These are phyloP conservation scores for Eilema caniola DNA, from an alignment of 2,888 invertebrate species.

Conservation along the genomic window DNA sequence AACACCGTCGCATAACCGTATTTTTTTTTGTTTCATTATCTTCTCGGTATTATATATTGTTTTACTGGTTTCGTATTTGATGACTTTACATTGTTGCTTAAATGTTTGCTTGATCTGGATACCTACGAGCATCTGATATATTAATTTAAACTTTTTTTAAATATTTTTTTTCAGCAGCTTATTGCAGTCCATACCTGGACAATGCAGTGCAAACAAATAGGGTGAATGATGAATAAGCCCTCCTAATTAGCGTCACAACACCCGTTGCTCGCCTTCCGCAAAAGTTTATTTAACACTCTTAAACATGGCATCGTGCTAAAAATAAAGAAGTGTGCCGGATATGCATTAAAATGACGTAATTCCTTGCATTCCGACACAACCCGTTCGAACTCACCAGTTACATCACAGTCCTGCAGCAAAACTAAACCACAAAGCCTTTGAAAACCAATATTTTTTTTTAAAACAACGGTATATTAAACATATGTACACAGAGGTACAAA, in stretches of 20 bases:
- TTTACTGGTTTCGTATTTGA: too few species aligned
- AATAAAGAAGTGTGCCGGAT: slow-evolving; percentile 39
- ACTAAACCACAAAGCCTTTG: not conserved
- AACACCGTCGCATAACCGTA: not conserved
- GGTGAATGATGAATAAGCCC: not conserved
- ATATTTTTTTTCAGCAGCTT: not conserved
- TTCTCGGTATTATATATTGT: too few species aligned
- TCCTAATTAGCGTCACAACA: not conserved
- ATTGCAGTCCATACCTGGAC: not conserved
- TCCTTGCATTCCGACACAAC: slow-evolving; percentile 33
- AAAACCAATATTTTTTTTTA: not conserved
- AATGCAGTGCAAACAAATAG: not conserved
- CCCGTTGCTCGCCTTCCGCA: not conserved
- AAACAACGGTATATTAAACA: slow-evolving; percentile 1
- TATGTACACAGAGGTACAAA: slow-evolving; percentile 2
- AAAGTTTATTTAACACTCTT: slow-evolving; percentile 8
- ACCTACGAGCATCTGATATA: too few species aligned
- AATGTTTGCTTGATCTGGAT: too few species aligned
- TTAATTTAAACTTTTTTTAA: not conserved
- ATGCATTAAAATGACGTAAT: slow-evolving; percentile 36
- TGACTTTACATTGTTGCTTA: too few species aligned
- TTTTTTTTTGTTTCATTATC: not conserved
- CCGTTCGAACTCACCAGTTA: slow-evolving; percentile 20
- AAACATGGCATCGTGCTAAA: slow-evolving; percentile 18
- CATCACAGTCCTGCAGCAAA: slow-evolving; percentile 27